Evolutionary conservation across 2,113 vertebrate species (phyloP), one percentile per base, ranked within the genome.

Genomic region (Myanophis thanlyinensis): DNA sequence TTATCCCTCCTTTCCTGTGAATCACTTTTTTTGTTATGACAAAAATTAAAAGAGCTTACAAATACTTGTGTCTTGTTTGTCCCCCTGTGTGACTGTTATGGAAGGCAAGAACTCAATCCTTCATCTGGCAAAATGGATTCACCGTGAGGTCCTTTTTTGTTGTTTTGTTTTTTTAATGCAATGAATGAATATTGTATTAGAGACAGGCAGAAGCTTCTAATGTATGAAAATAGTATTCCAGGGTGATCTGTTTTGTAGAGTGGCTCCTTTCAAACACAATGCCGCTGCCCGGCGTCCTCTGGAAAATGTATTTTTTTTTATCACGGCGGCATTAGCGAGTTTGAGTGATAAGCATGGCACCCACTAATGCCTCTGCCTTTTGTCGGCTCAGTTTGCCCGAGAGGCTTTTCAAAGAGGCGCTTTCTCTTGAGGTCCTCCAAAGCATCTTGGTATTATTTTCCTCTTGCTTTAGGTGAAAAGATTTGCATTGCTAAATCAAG

Each of bases 281-380:
- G 89, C 94, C 56, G 94, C 40, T 94, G 91, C 53, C 91, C 90
- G 87, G 92, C 89, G 87, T 88, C 93, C 25, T 93, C 84, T 94
- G 84, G 89, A 92, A 96, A 95, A 95, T 96, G 87, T 87, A 94
- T 96, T 96, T 97, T 84, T 94, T 97, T 97, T 97, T 93, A 96
- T 96, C 92, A 52, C 48, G 92, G 35, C 3, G 94, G 93, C 44
- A 95, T 91, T 89, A 94, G 92, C 95, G 94, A 96, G n/a, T 97
- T 93, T 94, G 59, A 94, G 9, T 94, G 89, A 97, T 97, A 96
- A 96, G 96, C 96, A 96, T 93, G 94, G 94, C 90, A 95, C 95
- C 94, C 94, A 94, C 86, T 89, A 48, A 95, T 92, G 96, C 18
- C 94, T 95, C 87, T 91, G 93, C 3, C 89, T 95, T 96, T 94